Base-by-base conservation (phyloP, 2,797 vertebrate genomes). In the Syngnathus rostellatus region DNA sequence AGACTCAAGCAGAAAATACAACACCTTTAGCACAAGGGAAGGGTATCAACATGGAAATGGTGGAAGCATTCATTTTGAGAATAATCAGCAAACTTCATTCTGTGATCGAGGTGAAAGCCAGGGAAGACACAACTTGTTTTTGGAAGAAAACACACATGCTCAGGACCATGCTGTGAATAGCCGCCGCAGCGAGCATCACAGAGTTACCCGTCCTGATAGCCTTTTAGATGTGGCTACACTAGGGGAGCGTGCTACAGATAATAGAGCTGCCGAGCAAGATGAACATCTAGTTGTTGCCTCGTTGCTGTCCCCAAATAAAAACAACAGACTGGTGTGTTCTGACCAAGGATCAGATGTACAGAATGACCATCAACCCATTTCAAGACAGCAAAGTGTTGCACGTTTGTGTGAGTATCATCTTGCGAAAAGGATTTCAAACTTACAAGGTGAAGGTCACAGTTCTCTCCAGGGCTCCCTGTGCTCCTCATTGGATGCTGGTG, bases 361-460 rank as follows among this genome's bases (percentile, higher is more conserved):
- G 72, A 88, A 86, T 64, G 82, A 82, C 51, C 94, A 93, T 74
- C 91, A 89, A 70, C 85, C 90, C 0, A 92, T 93, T 70, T 86
- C 90, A 0, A 92, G 95, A 75, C 94, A 95, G 72, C 94, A 95
- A 75, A 89, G 88, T 0, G 88, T 96, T 39, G 89, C 93, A 54
- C 91, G 88, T 65, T 90, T 97, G 64, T 97, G 95, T 67, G 94
- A 98, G 64, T 97, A 95, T 83, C 95, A 98, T 76, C 83, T 96
- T 54, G 92, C 94, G 57, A 97, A 95, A 80, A 89, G 93, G 66
- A 95, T 97, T 90, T 95, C 94, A 0, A 94, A 90, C 16, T 78
- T 96, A 78, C 95, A 97, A 73, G 94, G 92, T 1, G 94, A 97
- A 77, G 92, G 92, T 64, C 94, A 94, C 71, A 93, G 92, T 81